Evolutionary conservation across 2,888 invertebrate species (phyloP), one percentile per base, ranked within the genome.

Genomic region (Barypeithes pellucidus): DNA sequence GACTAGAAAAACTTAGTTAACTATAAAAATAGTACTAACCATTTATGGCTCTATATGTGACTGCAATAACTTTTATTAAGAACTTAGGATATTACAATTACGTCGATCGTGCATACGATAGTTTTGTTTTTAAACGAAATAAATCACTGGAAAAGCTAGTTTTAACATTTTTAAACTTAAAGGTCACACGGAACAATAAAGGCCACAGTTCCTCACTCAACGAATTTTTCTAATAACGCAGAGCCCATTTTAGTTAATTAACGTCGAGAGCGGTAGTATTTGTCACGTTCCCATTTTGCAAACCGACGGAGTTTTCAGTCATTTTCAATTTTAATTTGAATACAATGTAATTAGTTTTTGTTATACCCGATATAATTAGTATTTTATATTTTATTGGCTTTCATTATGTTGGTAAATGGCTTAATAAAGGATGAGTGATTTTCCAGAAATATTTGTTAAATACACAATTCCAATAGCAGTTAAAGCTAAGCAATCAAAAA

Each of bases 171-270:
- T 47, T 47, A 47, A 18, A 18, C 2, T 47, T 47, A 47, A 47
- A 47, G 47, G 47, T 47, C 20, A 47, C 18, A 47, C 11, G 11
- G 18, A 20, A 18, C 9, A 47, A 47, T 47, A 20, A 47, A 20
- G 47, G 47, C 18, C 18, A 7, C 7, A 0, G 11, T 11, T 20
- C 12, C 9, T 0, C 47, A n/a, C 2, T 47, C 18, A 29, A 29
- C 29, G 29, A 29, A 29, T 20, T 47, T 47, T 45, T 47, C 20
- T 47, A 18, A 20, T 18, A 9, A 47, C 11, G 47, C 11, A 16
- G 16, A 20, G 9, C 18, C 18, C 47, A 47, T 47, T 47, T 47
- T 47, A 20, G 20, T 47, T 47, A 47, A 47, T 47, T 47, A 47
- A 18, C 47, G 47, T 20, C 11, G 47, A 12, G 7, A 12, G 20